Evolutionary conservation across 2,888 invertebrate species (phyloP).

Genomic region (Andrena dorsata): DNA sequence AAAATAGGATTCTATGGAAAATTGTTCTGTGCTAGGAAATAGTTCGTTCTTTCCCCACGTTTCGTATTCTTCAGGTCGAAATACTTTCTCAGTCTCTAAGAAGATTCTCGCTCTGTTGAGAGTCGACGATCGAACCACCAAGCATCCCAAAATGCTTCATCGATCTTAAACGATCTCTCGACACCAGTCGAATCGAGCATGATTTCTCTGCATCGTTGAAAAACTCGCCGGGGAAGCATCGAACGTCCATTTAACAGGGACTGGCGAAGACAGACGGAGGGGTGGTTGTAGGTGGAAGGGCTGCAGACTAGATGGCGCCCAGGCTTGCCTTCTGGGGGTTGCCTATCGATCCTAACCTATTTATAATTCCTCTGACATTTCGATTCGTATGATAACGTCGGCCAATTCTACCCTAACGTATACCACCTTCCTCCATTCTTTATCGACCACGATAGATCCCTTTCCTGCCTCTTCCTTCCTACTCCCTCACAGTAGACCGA

Average conservation of each 20-base stretch:
- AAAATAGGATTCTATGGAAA: too few species aligned
- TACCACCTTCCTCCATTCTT: not conserved
- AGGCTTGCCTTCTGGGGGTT: constrained; percentile 75
- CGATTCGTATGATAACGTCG: constrained; percentile 77
- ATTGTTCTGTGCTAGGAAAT: too few species aligned
- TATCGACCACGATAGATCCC: not conserved
- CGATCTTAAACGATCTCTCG: not conserved
- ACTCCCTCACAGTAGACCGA: not conserved
- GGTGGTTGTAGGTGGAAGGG: constrained; percentile 68
- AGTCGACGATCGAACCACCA: too few species aligned
- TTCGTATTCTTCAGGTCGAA: too few species aligned
- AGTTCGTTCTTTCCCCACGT: too few species aligned
- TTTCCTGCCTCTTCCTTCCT: not conserved
- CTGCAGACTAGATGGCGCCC: constrained; percentile 82
- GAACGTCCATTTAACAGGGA: constrained; percentile 39
- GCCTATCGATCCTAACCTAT: constrained; percentile 83
- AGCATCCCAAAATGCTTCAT: not conserved
- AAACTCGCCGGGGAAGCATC: constrained; percentile 6
- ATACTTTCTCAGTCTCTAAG: too few species aligned
- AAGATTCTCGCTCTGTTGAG: too few species aligned
- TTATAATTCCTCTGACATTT: constrained; percentile 83
- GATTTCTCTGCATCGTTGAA: not conserved
- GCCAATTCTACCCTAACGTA: constrained; percentile 39
- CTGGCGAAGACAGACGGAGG: constrained; percentile 63
- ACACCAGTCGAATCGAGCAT: not conserved